Evolutionary conservation across 2,113 vertebrate species (phyloP).

Genomic region (Neofelis nebulosa): DNA sequence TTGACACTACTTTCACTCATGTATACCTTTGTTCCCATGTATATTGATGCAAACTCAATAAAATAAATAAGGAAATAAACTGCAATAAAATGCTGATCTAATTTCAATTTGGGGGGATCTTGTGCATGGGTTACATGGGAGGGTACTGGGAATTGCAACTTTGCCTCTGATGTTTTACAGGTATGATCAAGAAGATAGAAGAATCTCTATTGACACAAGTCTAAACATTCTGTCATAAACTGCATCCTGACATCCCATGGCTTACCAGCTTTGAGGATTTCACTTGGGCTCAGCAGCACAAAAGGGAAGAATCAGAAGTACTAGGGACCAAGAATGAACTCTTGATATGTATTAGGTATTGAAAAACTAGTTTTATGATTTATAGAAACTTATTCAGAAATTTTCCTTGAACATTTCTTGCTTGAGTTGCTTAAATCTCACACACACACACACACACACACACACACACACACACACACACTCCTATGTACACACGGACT

Average conservation of each 20-base stretch:
- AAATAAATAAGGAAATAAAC: neutral
- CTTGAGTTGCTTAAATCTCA: neutral
- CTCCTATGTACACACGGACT: neutral
- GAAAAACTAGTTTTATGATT: neutral
- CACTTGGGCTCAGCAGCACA: neutral
- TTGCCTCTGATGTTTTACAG: neutral
- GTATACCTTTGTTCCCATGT: neutral
- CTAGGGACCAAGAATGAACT: neutral
- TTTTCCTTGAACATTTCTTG: neutral
- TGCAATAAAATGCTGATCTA: neutral
- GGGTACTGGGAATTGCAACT: neutral
- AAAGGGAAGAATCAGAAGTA: neutral
- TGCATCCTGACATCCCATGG: neutral
- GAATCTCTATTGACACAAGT: neutral
- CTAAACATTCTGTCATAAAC: neutral
- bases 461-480: neutral
- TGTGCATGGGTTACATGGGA: neutral
- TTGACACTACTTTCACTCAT: neutral
- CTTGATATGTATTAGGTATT: neutral
- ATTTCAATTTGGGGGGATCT: neutral
- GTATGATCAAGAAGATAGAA: neutral
- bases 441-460: neutral
- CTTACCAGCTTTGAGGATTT: neutral
- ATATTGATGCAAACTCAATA: neutral
- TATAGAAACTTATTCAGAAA: slow-evolving; percentile 12